Conservation (phyloP, 92 coral and sea anemone genomes). For the Heteractis magnifica region DNA sequence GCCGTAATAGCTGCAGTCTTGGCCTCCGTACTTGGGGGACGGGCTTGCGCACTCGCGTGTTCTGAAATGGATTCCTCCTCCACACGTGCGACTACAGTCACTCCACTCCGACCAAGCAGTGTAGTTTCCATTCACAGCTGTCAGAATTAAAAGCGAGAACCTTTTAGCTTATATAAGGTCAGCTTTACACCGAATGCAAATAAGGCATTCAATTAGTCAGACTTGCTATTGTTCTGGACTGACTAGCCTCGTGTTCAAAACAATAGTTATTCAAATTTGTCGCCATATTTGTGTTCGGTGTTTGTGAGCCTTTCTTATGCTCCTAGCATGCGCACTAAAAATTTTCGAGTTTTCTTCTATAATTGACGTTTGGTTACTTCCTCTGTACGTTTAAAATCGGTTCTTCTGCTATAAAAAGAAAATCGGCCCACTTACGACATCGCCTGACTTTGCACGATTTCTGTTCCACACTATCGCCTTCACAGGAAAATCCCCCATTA, state of each 20-base stretch:
- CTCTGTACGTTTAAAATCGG: not conserved
- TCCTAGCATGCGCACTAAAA: too few species aligned
- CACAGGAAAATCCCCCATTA: conserved; percentile 78
- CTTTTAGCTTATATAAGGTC: not conserved
- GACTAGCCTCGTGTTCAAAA: too few species aligned
- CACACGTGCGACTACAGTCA: conserved; percentile 85
- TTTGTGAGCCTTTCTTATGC: too few species aligned
- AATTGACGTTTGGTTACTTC: too few species aligned
- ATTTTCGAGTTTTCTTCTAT: too few species aligned
- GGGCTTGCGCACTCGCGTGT: conserved; percentile 79
- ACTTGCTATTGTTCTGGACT: too few species aligned
- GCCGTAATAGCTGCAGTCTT: conserved; percentile 81
- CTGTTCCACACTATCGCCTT: conserved; percentile 77
- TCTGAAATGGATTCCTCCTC: conserved; percentile 74
- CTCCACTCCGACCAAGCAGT: conserved; percentile 93
- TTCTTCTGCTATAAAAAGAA: not conserved
- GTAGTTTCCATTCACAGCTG: conserved; percentile 90
- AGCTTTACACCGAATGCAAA: not conserved
- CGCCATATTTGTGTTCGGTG: too few species aligned
- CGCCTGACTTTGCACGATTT: conserved; percentile 86
- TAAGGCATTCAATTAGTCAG: not conserved
- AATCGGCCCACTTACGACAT: conserved; percentile 78
- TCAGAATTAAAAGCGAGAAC: not conserved
- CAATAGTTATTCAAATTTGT: too few species aligned
- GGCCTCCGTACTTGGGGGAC: conserved; percentile 76